Evolutionary conservation across 2,888 invertebrate genomes (phyloP).

Genomic region (Syrphus vitripennis): DNA sequence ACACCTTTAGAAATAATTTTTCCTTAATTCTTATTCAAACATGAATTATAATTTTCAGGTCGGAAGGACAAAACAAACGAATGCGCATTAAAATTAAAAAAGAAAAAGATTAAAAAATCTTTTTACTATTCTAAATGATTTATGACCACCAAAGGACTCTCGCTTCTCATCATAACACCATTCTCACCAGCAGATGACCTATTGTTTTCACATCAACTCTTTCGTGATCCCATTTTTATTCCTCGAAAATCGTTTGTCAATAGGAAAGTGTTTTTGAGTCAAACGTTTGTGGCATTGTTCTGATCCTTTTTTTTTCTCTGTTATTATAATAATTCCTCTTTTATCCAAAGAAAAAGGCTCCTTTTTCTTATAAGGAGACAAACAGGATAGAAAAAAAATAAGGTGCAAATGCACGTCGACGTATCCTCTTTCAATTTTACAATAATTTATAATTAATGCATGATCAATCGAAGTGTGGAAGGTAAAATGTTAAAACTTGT

Average conservation of each 20-base stretch:
- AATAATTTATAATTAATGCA: slow-evolving; percentile 70
- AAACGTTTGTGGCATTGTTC: slow-evolving; percentile 65
- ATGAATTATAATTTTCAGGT: neutral
- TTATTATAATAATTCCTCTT: neutral
- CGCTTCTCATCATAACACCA: slow-evolving; percentile 35
- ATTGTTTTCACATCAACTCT: slow-evolving; percentile 69
- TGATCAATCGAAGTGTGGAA: slow-evolving; percentile 63
- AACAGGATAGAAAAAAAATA: slow-evolving; percentile 8
- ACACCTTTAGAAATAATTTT: neutral
- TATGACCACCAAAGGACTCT: slow-evolving; percentile 54
- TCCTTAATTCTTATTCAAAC: neutral
- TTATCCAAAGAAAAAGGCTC: slow-evolving; percentile 10
- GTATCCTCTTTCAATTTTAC: slow-evolving; percentile 50
- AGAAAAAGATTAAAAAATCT: slow-evolving; percentile 3
- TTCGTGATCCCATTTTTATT: slow-evolving; percentile 37
- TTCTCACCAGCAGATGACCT: slow-evolving; percentile 44
- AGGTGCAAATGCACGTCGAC: slow-evolving; percentile 63
- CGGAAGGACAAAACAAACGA: slow-evolving; percentile 1
- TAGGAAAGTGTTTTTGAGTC: slow-evolving; percentile 61
- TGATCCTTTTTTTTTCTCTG: slow-evolving; percentile 35
- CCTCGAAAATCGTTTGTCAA: slow-evolving; percentile 68
- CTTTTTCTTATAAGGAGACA: neutral
- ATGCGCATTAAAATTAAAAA: slow-evolving; percentile 30
- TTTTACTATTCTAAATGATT: slow-evolving; percentile 53
- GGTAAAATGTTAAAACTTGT: slow-evolving; percentile 63